Base-by-base conservation (phyloP, 2,888 invertebrate species). In the Scaptodrosophila latifasciaeformis region DNA sequence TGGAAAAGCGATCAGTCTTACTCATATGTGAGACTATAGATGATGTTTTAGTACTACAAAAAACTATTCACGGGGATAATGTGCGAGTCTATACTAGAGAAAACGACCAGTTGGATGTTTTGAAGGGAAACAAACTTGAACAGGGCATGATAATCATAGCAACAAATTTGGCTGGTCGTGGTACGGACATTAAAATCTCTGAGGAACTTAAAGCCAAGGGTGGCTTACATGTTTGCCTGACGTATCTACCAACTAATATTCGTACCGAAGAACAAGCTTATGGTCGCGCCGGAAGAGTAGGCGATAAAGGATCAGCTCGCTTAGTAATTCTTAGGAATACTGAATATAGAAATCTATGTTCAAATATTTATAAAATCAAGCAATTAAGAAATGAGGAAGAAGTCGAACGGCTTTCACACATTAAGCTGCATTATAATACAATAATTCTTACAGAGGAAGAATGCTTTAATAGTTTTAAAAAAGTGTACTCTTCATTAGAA, bases 181-280 rank as follows among this genome's bases (percentile, higher is more conserved):
- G 34, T 13, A 34, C 34, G 4, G 85, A 86, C 53, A 76, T 87
- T 2, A 82, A 82, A 54, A 53, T 81, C 1, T 53, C 66, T 9
- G 10, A 75, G 2, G 51, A 55, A 2, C 42, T 86, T 2, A 17
- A 30, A 9, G 34, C 48, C 2, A 55, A 54, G 2, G 85, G 84
- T 7, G 86, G 86, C 4, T 59, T 87, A 2, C 86, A 86, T 54
- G 86, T 86, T 4, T 77, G 81, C 48, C 53, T 86, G 5, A 71
- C 85, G 0, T 86, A 77, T 59, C 59, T 87, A n/a, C 85, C 87
- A 2, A 66, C 59, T 3, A 87, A 86, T 59, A 47, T 54, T 2
- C 62, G 87, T 45, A 66, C 86, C n/a, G 84, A 85, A 61, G 65
- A 82, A 30, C 87, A 87, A 70, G 84, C 82, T 2, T 82, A 81